These are phyloP conservation scores for Drosophila albomicans DNA, from an alignment of 1,140 invertebrate species.

Conservation along the genomic window DNA sequence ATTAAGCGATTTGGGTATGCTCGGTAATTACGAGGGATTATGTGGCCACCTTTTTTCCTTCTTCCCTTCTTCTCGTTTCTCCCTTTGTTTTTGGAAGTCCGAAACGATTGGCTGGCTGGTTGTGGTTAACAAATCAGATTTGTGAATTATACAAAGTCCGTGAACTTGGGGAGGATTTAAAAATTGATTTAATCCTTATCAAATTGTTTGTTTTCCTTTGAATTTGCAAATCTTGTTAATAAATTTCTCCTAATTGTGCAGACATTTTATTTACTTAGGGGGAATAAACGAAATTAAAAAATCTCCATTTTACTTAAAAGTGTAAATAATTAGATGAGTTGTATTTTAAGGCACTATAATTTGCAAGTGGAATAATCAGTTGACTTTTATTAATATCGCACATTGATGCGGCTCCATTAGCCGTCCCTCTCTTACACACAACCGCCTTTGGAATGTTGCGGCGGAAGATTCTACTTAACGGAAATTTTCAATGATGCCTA, in stretches of 20 bases:
- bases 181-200: constrained; percentile 8
- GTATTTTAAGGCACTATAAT: too few species aligned
- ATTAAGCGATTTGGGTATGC: constrained; percentile 78
- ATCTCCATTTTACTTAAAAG: too few species aligned
- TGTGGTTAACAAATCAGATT: constrained; percentile 55
- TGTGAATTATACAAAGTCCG: constrained; percentile 13
- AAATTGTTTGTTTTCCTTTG: constrained; percentile 13
- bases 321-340: too few species aligned
- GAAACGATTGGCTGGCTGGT: constrained; percentile 36
- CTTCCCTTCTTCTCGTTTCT: constrained; percentile 6
- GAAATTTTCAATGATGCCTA: too few species aligned
- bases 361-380: too few species aligned
- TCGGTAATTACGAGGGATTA: constrained; percentile 75
- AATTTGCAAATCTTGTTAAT: not conserved
- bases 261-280: not conserved
- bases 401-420: too few species aligned
- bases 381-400: too few species aligned
- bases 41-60: constrained; percentile 44
- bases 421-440: too few species aligned
- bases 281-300: too few species aligned
- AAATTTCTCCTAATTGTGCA: not conserved
- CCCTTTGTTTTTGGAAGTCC: not conserved
- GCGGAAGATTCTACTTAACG: too few species aligned
- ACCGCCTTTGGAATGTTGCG: too few species aligned
- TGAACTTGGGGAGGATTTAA: constrained; percentile 5